These are phyloP conservation scores for Thera britannica DNA, from an alignment of 2,888 invertebrate genomes.

Conservation along the genomic window DNA sequence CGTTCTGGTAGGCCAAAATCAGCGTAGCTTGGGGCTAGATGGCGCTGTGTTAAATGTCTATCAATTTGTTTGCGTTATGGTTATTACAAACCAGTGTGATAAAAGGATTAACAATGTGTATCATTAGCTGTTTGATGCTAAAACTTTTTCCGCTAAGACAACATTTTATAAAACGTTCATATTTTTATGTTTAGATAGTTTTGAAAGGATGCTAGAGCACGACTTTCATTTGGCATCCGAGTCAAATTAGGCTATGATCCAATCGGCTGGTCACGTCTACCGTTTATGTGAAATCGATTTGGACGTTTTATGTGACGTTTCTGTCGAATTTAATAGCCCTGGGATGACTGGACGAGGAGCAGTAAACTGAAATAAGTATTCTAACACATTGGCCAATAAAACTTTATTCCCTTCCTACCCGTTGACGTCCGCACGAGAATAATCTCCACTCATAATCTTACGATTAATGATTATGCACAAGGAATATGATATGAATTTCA, in stretches of 20 bases:
- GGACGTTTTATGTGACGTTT: conserved; percentile 80
- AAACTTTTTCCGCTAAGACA: too few relatives aligned
- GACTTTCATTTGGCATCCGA: conserved; percentile 38
- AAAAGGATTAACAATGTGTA: too few relatives aligned
- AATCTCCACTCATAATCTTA: conserved; percentile 30
- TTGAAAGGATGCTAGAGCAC: conserved; percentile 1
- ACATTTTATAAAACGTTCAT: too few relatives aligned
- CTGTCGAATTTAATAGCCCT: conserved; percentile 79
- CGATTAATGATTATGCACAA: not conserved
- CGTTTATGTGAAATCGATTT: conserved; percentile 84
- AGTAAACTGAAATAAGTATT: conserved; percentile 81
- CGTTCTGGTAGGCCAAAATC: too few relatives aligned
- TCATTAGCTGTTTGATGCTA: too few relatives aligned
- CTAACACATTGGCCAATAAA: conserved; percentile 78
- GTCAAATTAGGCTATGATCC: conserved; percentile 71
- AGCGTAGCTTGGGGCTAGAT: too few relatives aligned
- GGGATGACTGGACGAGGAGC: conserved; percentile 79
- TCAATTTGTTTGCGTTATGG: too few relatives aligned
- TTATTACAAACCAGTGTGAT: too few relatives aligned
- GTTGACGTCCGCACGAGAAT: conserved; percentile 41
- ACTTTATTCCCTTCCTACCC: conserved; percentile 68
- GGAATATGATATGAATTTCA: not conserved
- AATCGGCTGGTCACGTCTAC: conserved; percentile 76
- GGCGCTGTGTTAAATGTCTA: too few relatives aligned
- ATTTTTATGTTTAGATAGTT: too few relatives aligned